Base-by-base conservation (phyloP, 2,113 vertebrate genomes). In the Gopherus flavomarginatus region DNA sequence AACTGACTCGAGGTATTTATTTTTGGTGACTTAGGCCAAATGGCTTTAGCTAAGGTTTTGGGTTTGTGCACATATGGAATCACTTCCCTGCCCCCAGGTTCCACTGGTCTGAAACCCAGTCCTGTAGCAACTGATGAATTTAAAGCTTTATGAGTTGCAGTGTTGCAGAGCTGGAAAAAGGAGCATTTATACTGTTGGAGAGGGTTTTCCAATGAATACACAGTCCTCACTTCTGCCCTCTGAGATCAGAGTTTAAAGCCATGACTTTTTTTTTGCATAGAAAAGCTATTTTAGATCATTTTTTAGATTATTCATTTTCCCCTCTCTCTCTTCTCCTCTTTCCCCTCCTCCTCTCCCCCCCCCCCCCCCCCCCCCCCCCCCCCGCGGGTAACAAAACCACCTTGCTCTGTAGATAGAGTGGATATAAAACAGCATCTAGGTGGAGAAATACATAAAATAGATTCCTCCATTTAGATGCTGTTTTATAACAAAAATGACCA, bases 1-100 rank as follows among this genome's bases (percentile, higher is more conserved):
- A 97, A 96, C 96, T 95, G 96, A 97, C 96, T 97, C 85, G 94
- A 94, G 96, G 95, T 92, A 83, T 95, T 95, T 96, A 95, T 94
- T 86, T 96, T 93, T 5, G 26, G 95, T 95, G 95, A 93, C 95
- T 44, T 5, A 93, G 96, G 96, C 90, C 42, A 78, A 44, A 47
- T 29, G 44, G 26, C 42, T 47, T 78, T 8, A 8, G 26, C 42
- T 14, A 29, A 47, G 13, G 75, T 75, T 75, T 21, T 44, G 38
- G 42, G 22, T 77, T 77, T 47, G 11, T 78, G 24, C 42, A 78
- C 22, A 78, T 78, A 47, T 16, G 8, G 42, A 27, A 4, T 78
- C 42, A 2, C 75, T 27, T 44, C 7, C 44, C 26, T 6, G 24
- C 13, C 42, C 75, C 75, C 22, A 77, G 26, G 44, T 47, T 78